A percentile compares a stretch with the other conserved stretches of the same genome.
These are phyloP conservation scores for Heliothis virescens DNA, from an alignment of 1,140 invertebrate genomes.

Conservation along the genomic window DNA sequence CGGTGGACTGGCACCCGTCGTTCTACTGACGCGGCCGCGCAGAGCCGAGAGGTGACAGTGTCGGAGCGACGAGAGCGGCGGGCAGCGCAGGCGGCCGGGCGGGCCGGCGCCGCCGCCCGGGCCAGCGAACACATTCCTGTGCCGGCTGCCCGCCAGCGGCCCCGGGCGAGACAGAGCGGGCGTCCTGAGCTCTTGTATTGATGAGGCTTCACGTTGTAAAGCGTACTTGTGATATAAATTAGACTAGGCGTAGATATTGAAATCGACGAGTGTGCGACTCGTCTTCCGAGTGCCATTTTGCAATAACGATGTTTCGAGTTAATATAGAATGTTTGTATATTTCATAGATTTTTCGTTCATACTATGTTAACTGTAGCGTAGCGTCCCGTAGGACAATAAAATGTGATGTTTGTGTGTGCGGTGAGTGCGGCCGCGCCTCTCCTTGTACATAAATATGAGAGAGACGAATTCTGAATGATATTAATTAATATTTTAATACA, in stretches of 20 bases:
- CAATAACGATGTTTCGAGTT: constrained; percentile 69
- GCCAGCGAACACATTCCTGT: constrained; percentile 67
- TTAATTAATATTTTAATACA: constrained; percentile 80
- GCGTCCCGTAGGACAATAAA: constrained; percentile 76
- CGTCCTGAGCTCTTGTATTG: constrained; percentile 63
- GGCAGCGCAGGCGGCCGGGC: constrained; percentile 24
- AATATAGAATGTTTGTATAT: constrained; percentile 49
- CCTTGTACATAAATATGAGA: constrained; percentile 74
- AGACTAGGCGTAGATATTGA: constrained; percentile 78
- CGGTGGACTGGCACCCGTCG: constrained; percentile 50
- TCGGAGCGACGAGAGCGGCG: constrained; percentile 47
- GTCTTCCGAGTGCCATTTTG: constrained; percentile 80
- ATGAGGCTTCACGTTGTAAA: constrained; percentile 77
- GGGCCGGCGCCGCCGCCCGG: constrained; percentile 16
- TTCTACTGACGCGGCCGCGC: constrained; percentile 49
- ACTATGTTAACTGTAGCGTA: constrained; percentile 69
- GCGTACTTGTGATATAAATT: constrained; percentile 84
- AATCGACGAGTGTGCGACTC: constrained; percentile 74
- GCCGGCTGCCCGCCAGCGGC: constrained; percentile 59
- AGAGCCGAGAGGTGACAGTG: constrained; percentile 39
- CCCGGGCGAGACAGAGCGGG: constrained; percentile 59
- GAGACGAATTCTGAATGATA: constrained; percentile 80
- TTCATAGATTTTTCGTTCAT: constrained; percentile 63
- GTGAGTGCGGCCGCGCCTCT: constrained; percentile 13
- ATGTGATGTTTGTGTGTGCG: constrained; percentile 45